Conservation (phyloP, 1,140 invertebrate species). For the Oryctes rhinoceros region DNA sequence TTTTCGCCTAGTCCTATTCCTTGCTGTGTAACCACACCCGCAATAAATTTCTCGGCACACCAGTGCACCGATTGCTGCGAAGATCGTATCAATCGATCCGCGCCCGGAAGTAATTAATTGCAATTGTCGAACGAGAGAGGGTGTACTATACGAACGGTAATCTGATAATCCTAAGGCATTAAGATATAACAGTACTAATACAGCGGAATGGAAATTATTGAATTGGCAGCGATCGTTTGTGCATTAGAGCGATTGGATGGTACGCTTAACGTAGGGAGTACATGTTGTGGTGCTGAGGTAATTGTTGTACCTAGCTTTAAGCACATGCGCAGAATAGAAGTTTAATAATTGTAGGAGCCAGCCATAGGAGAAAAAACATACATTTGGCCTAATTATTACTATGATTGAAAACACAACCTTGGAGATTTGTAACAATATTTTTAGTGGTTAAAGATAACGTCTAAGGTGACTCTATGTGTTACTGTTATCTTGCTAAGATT, state of each 20-base stretch:
- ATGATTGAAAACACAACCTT: too few species aligned
- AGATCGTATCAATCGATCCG: not conserved
- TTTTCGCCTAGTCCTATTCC: too few species aligned
- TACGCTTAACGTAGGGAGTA: not conserved
- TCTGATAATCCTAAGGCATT: slow-evolving; percentile 15
- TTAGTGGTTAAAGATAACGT: too few species aligned
- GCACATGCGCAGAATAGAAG: not conserved
- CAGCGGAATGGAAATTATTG: not conserved
- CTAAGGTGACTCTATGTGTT: too few species aligned
- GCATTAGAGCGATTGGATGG: not conserved
- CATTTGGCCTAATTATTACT: too few species aligned
- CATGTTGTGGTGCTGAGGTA: too few species aligned
- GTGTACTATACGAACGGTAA: not conserved
- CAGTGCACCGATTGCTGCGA: not conserved
- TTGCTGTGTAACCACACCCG: too few species aligned
- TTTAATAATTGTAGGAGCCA: not conserved
- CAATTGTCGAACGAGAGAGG: not conserved
- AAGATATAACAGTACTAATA: not conserved
- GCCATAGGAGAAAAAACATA: not conserved
- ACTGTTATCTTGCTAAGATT: too few species aligned
- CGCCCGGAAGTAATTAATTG: slow-evolving; percentile 10
- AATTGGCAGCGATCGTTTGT: slow-evolving; percentile 1
- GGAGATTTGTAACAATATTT: too few species aligned
- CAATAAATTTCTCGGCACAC: too few species aligned
- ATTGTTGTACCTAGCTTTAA: not conserved